Evolutionary conservation across 2,797 vertebrate species (phyloP).

Genomic region (Poecilia velifera): DNA sequence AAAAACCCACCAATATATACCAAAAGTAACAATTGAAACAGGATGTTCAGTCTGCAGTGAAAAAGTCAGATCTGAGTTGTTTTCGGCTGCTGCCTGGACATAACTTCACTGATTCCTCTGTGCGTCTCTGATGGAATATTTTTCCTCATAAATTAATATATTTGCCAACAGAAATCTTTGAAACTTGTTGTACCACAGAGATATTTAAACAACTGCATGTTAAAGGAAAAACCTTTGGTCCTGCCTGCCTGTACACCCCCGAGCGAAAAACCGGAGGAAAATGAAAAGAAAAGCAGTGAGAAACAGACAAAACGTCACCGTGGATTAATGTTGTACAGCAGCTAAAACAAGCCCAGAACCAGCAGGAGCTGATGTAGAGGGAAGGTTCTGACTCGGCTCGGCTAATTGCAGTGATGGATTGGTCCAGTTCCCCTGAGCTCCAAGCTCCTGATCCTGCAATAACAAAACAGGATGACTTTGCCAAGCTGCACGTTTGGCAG

Average conservation of each 20-base stretch:
- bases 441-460: conserved; percentile 41
- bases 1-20: no score
- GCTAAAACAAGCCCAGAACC: conserved; percentile 2
- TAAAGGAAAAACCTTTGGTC: neutral
- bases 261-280: neutral
- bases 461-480: conserved; percentile 53
- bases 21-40: no score
- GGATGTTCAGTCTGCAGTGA: neutral
- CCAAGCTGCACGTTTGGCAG: conserved; percentile 43
- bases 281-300: neutral
- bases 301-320: conserved; percentile 13
- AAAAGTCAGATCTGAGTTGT: neutral
- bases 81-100: no score
- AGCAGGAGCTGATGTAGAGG: conserved; percentile 27
- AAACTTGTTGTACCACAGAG: neutral
- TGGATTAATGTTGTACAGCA: conserved; percentile 5
- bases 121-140: neutral
- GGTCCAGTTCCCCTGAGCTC: conserved; percentile 47
- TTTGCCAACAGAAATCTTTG: neutral
- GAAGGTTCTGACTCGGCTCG: conserved; percentile 23
- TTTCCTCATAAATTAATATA: neutral
- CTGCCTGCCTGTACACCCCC: neutral
- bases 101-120: neutral
- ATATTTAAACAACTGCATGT: neutral
- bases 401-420: conserved; percentile 70